Evolutionary conservation across 2,888 invertebrate genomes (phyloP).

Genomic region (Drosophila infuscata): DNA sequence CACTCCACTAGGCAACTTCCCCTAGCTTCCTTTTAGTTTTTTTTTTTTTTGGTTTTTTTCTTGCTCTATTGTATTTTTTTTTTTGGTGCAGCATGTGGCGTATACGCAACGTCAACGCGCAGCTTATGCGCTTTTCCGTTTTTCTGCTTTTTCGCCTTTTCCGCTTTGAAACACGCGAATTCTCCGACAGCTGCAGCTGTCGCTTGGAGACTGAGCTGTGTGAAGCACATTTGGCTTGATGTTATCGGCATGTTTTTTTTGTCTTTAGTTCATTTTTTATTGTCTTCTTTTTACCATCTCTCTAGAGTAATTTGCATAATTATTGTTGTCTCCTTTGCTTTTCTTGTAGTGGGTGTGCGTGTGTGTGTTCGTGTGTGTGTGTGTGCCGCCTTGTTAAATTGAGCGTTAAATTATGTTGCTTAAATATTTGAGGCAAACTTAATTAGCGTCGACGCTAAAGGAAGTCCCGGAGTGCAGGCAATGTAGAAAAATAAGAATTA

Average conservation of each 20-base stretch:
- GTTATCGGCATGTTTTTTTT: constrained; percentile 35
- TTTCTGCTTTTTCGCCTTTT: constrained; percentile 59
- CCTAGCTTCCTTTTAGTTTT: constrained; percentile 26
- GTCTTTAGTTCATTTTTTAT: background rate
- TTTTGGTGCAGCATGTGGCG: constrained; percentile 50
- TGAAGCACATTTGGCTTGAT: constrained; percentile 44
- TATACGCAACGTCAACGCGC: constrained; percentile 70
- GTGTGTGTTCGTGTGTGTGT: constrained; percentile 15
- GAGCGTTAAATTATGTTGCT: constrained; percentile 67
- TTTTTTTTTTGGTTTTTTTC: background rate
- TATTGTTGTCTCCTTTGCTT: constrained; percentile 51
- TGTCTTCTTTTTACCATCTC: constrained; percentile 12
- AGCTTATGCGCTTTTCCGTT: constrained; percentile 78
- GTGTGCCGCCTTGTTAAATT: constrained; percentile 55
- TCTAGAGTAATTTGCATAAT: constrained; percentile 69
- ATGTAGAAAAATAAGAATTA: background rate
- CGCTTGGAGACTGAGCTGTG: constrained; percentile 23
- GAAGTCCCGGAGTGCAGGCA: background rate
- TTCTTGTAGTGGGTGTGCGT: constrained; percentile 9
- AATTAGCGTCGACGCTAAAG: constrained; percentile 52
- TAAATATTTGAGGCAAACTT: constrained; percentile 65
- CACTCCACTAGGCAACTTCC: constrained; percentile 38
- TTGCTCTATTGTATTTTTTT: background rate
- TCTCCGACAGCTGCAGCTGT: constrained; percentile 60
- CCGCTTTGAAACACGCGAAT: constrained; percentile 43